Conservation (phyloP, 1,140 invertebrate genomes). For the Matsumurasca onukii region DNA sequence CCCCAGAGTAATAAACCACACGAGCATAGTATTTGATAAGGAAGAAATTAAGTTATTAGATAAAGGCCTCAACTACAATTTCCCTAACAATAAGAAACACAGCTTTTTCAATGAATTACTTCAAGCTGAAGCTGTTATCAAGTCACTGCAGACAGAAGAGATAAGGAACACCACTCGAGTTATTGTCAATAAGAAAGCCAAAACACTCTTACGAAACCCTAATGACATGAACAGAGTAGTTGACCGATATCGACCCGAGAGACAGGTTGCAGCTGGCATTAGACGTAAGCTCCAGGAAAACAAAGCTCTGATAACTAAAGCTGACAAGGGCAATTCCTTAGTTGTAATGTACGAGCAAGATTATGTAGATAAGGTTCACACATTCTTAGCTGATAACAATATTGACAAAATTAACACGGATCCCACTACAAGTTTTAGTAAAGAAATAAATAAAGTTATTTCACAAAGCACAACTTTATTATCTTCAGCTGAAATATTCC, state of each 20-base stretch:
- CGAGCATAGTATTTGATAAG: not conserved
- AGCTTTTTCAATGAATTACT: not conserved
- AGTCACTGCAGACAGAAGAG: not conserved
- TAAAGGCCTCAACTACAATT: constrained; percentile 3
- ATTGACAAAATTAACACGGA: not conserved
- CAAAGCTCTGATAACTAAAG: not conserved
- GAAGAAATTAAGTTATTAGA: not conserved
- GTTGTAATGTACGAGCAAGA: not conserved
- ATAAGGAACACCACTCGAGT: not conserved
- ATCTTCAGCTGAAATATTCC: not conserved
- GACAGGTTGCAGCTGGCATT: not conserved
- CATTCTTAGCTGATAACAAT: not conserved
- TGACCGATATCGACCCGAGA: not conserved
- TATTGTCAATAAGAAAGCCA: not conserved
- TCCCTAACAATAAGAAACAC: constrained; percentile 11
- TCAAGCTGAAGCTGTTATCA: not conserved
- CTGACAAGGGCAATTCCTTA: not conserved
- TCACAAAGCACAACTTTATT: not conserved
- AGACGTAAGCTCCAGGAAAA: constrained; percentile 3
- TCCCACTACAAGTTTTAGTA: not conserved
- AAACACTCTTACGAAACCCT: not conserved
- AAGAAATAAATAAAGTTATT: not conserved
- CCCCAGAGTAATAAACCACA: constrained; percentile 6
- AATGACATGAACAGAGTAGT: not conserved
- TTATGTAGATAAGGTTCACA: not conserved